Evolutionary conservation across 2,113 vertebrate genomes (phyloP).

Genomic region (Dromas ardeola): DNA sequence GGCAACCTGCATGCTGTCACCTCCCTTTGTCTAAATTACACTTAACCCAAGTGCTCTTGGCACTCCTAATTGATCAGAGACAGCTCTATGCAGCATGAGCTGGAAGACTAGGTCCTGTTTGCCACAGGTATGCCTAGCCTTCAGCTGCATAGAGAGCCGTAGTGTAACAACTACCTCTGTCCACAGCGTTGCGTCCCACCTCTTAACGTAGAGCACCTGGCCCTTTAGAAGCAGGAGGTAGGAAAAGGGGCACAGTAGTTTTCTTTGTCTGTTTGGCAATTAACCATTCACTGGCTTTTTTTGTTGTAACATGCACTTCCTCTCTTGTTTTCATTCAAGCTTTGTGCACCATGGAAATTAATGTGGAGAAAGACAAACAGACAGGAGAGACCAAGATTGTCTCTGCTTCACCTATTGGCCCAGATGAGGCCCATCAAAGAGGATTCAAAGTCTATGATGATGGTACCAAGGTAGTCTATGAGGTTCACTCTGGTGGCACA

Average conservation of each 20-base stretch:
- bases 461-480: conserved; percentile 93
- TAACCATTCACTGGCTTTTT: conserved; percentile 89
- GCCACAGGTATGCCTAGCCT: not conserved
- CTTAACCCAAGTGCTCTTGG: not conserved
- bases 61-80: not conserved
- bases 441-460: conserved; percentile 96
- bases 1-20: conserved; percentile 19
- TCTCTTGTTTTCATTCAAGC: conserved; percentile 89
- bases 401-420: conserved; percentile 87
- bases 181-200: not conserved
- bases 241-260: conserved; percentile 59
- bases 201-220: conserved; percentile 69
- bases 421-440: conserved; percentile 85
- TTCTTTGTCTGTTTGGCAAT: conserved; percentile 85
- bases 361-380: conserved; percentile 93
- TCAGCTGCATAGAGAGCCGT: not conserved
- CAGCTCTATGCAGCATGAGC: not conserved
- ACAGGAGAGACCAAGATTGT: conserved; percentile 94
- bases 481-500: conserved; percentile 88
- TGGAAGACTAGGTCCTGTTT: not conserved
- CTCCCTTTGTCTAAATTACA: conserved; percentile 9
- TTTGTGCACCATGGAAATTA: conserved; percentile 99
- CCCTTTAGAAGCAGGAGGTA: conserved; percentile 47
- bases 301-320: conserved; percentile 89
- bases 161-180: conserved; percentile 4